Evolutionary conservation across 1,140 invertebrate genomes (phyloP), one percentile per base, ranked within the genome.

Genomic region (Physella acuta): DNA sequence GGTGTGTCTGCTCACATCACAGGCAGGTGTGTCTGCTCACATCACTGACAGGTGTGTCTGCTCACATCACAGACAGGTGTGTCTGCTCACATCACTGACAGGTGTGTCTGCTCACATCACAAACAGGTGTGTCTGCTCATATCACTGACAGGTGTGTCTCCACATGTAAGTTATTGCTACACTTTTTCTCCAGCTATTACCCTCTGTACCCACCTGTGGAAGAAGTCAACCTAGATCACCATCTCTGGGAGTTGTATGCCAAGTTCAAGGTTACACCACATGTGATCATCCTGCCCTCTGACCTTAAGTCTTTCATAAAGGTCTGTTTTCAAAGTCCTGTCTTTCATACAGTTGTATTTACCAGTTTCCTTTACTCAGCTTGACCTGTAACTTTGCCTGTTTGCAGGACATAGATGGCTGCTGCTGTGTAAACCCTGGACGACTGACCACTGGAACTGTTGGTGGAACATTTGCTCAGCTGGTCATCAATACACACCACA

Each of bases 341-440:
- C 17, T 63, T 28, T 37, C 5, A 39, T 61, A 0, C 49, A 17
- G 2, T 34, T 28, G 58, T 58, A 3, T 51, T 17, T 31, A 39
- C 8, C n/a, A 24, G 20, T 36, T 30, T 24, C 14, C n/a, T n/a
- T 36, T 31, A 36, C n/a, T n/a, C n/a, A n/a, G n/a, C n/a, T n/a
- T n/a, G n/a, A n/a, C n/a, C n/a, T n/a, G n/a, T n/a, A n/a, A n/a
- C n/a, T n/a, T 36, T 61, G 31, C 28, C 8, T 62, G 8, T 36
- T 33, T 20, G 0, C 81, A 93, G 90, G 84, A 90, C 70, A 87
- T 93, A 20, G 88, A 91, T 72, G 90, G 90, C 3, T 92, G 91
- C 74, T 83, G 94, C 28, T 90, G 92, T 11, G 83, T 97, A 4
- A 97, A 97, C 87, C 93, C 94, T 0, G 93, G 93, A 75, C 87